A percentile compares a stretch with the other conserved stretches of the same genome.
Evolutionary conservation across 2,797 vertebrate species (phyloP).

Genomic region (Gymnodraco acuticeps): DNA sequence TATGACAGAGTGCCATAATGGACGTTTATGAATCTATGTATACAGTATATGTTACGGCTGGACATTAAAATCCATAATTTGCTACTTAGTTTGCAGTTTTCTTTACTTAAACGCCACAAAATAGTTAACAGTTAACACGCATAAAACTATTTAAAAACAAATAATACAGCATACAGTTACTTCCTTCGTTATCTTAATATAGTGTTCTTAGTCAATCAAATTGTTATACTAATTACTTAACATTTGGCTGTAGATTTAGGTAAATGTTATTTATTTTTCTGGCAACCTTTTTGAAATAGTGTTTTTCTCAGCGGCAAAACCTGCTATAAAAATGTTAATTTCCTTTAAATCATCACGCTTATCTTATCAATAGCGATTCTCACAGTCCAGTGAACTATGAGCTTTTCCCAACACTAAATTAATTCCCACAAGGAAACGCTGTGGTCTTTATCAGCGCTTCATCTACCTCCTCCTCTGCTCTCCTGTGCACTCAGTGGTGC

Average conservation of each 20-base stretch:
- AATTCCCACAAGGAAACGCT: conserved; percentile 46
- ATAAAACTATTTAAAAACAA: neutral
- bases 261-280: neutral
- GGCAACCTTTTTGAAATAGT: neutral
- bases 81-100: neutral
- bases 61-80: neutral
- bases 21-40: neutral
- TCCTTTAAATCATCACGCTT: neutral
- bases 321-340: neutral
- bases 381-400: conserved; percentile 4
- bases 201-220: neutral
- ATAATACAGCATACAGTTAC: neutral
- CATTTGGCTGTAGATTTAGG: neutral
- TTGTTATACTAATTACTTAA: neutral
- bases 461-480: conserved; percentile 72
- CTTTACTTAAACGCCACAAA: neutral
- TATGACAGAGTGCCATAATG: neutral
- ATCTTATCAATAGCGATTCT: neutral
- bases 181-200: neutral
- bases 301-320: neutral
- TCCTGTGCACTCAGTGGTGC: conserved; percentile 71
- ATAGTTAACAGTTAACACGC: neutral
- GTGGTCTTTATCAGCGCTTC: conserved; percentile 75
- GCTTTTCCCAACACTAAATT: neutral
- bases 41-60: neutral